Conservation (phyloP, 2,888 invertebrate genomes). For the Acleris emargana region DNA sequence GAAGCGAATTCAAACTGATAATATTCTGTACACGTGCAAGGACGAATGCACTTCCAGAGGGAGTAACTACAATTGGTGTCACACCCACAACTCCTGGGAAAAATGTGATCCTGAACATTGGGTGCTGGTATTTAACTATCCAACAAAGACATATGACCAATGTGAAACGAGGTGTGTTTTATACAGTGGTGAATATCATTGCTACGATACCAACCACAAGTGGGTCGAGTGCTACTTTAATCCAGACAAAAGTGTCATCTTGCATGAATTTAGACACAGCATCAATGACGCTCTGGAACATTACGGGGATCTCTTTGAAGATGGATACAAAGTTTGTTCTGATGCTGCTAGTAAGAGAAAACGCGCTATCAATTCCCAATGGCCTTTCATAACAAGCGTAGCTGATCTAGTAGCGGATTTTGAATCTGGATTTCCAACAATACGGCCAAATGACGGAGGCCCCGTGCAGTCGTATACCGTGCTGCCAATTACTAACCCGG, state of each 20-base stretch:
- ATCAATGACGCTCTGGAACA: slow-evolving; percentile 23
- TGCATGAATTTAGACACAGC: slow-evolving; percentile 18
- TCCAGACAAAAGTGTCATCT: slow-evolving; percentile 24
- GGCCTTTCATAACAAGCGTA: slow-evolving; percentile 26
- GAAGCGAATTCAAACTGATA: slow-evolving; percentile 20
- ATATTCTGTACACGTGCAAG: slow-evolving; percentile 25
- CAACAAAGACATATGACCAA: slow-evolving; percentile 17
- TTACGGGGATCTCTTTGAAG: slow-evolving; percentile 14
- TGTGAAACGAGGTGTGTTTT: slow-evolving; percentile 25
- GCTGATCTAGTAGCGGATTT: slow-evolving; percentile 26
- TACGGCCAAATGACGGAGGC: slow-evolving; percentile 9
- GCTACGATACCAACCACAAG: slow-evolving; percentile 16
- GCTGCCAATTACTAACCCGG: slow-evolving; percentile 16
- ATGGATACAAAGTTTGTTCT: slow-evolving; percentile 18
- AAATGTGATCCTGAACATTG: slow-evolving; percentile 30
- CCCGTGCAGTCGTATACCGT: slow-evolving; percentile 23
- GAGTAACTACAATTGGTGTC: slow-evolving; percentile 21
- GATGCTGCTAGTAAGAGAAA: slow-evolving; percentile 13
- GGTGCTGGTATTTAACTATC: slow-evolving; percentile 29
- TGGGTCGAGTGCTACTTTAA: slow-evolving; percentile 27
- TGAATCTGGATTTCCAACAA: slow-evolving; percentile 29
- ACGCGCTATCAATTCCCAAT: slow-evolving; percentile 28
- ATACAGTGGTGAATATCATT: slow-evolving; percentile 19
- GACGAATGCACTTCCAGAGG: slow-evolving; percentile 15
- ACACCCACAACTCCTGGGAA: slow-evolving; percentile 32